Conservation (phyloP, 2,113 vertebrate genomes). For the Istiophorus platypterus region DNA sequence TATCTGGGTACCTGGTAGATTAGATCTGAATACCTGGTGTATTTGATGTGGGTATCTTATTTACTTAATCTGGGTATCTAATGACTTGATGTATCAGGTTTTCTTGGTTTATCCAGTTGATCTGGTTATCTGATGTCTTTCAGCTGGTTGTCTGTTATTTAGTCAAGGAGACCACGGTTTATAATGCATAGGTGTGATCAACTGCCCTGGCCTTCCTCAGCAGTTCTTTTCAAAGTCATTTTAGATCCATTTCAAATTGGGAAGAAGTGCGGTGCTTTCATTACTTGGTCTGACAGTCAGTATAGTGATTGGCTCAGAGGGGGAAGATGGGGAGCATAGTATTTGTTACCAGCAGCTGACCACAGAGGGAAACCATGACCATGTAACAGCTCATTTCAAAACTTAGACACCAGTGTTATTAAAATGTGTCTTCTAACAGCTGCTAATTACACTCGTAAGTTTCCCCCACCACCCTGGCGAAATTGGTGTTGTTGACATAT, state of each 20-base stretch:
- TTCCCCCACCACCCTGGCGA: not conserved
- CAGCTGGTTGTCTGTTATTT: not conserved
- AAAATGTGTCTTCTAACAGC: not conserved
- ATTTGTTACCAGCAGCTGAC: not conserved
- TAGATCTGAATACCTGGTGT: not conserved
- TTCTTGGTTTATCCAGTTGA: too few relatives aligned
- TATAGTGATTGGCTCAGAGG: not conserved
- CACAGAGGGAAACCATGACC: not conserved
- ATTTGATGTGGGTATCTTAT: not conserved
- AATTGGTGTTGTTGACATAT: not conserved
- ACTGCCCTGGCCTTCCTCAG: not conserved
- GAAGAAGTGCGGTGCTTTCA: constrained; percentile 3
- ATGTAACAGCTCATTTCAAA: not conserved
- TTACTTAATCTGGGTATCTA: too few relatives aligned
- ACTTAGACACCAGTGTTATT: not conserved
- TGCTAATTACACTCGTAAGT: not conserved
- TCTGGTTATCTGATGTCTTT: not conserved
- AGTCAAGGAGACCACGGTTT: not conserved
- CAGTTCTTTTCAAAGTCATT: not conserved
- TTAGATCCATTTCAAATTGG: constrained; percentile 7
- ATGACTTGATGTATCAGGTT: not conserved
- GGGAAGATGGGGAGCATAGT: not conserved
- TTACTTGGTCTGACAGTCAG: constrained; percentile 7
- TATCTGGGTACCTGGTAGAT: too few relatives aligned
- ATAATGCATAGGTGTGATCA: not conserved